Evolutionary conservation across 2,888 invertebrate species (phyloP).

Genomic region (Drosophila birchii): DNA sequence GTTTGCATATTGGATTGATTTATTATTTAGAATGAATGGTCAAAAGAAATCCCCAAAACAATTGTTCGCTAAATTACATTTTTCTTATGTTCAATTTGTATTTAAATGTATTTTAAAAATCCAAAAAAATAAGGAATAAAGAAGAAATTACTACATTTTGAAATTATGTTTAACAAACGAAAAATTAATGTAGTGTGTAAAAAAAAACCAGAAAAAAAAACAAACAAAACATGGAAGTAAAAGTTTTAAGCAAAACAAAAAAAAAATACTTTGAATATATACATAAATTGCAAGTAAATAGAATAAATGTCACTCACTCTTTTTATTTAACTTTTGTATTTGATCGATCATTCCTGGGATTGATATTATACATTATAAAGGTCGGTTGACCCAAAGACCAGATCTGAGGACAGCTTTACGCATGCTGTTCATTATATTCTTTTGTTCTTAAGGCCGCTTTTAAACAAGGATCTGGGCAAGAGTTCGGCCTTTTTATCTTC

Average conservation of each 20-base stretch:
- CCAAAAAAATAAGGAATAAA: conserved; percentile 58
- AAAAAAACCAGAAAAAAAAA: conserved; percentile 49
- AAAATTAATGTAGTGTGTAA: conserved; percentile 76
- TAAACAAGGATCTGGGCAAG: too few relatives aligned
- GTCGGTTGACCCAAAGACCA: neutral
- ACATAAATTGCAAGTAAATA: conserved; percentile 80
- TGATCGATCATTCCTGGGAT: conserved; percentile 16
- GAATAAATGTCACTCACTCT: conserved; percentile 78
- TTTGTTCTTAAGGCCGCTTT: neutral
- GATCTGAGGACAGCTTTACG: neutral
- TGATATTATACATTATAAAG: neutral
- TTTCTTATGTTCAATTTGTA: conserved; percentile 58
- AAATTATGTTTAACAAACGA: conserved; percentile 67
- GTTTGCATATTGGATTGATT: conserved; percentile 57
- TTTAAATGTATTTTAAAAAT: conserved; percentile 12
- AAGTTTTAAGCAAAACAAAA: conserved; percentile 72
- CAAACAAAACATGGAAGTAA: conserved; percentile 55
- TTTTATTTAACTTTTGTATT: conserved; percentile 65
- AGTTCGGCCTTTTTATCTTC: too few relatives aligned
- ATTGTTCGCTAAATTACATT: conserved; percentile 59
- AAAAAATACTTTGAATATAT: conserved; percentile 73
- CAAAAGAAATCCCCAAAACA: conserved; percentile 33
- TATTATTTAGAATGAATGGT: conserved; percentile 21
- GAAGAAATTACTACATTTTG: conserved; percentile 69
- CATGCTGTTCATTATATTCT: neutral